phyloP scores from a whole-genome alignment of 2,113 vertebrate species.

The Astur gentilis region DNA sequence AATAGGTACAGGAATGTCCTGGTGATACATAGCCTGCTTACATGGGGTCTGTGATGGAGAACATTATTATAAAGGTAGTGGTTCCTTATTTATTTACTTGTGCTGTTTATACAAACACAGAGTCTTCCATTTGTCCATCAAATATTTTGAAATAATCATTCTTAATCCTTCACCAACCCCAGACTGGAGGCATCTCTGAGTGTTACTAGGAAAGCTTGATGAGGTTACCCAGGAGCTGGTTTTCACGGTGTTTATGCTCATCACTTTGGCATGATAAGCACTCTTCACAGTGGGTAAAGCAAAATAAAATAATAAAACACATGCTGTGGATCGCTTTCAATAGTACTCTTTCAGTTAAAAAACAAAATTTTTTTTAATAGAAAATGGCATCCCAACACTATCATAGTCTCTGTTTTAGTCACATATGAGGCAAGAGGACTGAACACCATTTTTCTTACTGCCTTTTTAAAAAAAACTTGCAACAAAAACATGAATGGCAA shows the following conservation, averaged over 20 bases:
- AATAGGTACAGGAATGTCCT: not conserved
- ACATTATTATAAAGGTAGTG: fast-evolving
- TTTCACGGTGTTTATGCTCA: not conserved
- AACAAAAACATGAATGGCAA: not conserved
- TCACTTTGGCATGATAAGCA: not conserved
- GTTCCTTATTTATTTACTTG: not conserved
- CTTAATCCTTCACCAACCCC: not conserved
- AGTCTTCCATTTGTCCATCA: not conserved
- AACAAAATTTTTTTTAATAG: too few species aligned
- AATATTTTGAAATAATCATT: not conserved
- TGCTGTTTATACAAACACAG: not conserved
- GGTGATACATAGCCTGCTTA: not conserved
- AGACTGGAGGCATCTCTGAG: not conserved
- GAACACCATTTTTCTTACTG: not conserved
- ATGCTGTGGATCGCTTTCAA: not conserved
- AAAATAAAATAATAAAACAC: not conserved
- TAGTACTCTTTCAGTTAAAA: not conserved
- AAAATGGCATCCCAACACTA: not conserved
- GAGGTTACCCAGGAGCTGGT: not conserved
- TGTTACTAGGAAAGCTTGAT: not conserved
- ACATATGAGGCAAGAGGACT: not conserved
- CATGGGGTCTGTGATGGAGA: not conserved
- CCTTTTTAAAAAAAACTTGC: not conserved
- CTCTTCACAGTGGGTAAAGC: not conserved
- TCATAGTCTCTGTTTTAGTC: not conserved